Conservation (phyloP, 30 jellyfish, hydroid and myxozoan genomes). For the Clytia hemisphaerica region DNA sequence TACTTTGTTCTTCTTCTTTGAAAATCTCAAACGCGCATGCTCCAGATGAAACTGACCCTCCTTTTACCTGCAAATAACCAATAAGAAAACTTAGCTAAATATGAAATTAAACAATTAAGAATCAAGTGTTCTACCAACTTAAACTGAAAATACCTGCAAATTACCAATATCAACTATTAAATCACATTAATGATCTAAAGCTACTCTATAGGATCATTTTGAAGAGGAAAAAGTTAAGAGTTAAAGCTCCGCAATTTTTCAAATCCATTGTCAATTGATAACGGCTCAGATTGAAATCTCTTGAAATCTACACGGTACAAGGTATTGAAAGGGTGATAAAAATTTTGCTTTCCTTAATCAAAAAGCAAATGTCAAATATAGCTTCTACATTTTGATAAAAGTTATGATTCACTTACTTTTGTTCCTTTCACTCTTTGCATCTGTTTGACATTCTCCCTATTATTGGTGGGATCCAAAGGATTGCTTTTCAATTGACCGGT, state of each 20-base stretch:
- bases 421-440: slow-evolving; percentile 52
- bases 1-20: slow-evolving; percentile 16
- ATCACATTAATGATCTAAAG: no score
- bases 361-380: no score
- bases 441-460: slow-evolving; percentile 46
- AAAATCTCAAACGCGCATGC: slow-evolving; percentile 7
- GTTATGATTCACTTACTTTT: slow-evolving; percentile 51
- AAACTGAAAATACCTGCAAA: no score
- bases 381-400: no score
- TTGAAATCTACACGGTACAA: neutral
- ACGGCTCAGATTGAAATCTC: neutral
- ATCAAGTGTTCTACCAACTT: no score
- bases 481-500: slow-evolving; percentile 54
- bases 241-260: no score
- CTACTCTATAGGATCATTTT: no score
- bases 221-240: no score
- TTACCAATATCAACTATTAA: neutral
- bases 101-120: neutral
- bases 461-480: slow-evolving; percentile 39
- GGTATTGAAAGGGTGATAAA: no score
- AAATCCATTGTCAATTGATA: no score
- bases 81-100: neutral
- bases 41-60: neutral
- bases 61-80: neutral
- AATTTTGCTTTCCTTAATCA: no score